Conservation (phyloP, 1,140 invertebrate species). For the Nasonia giraulti region DNA sequence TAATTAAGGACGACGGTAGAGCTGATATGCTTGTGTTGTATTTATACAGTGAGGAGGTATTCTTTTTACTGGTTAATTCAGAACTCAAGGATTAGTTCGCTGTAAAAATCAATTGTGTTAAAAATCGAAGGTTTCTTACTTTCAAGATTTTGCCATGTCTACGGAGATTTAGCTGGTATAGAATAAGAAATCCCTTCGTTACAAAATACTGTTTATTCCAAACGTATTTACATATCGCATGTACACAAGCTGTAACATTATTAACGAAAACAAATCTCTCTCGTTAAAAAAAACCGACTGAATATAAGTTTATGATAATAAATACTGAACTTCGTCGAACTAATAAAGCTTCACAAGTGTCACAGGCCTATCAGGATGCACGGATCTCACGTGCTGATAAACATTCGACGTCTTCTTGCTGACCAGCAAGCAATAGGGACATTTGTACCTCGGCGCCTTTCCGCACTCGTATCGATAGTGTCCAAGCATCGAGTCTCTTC, state of each 20-base stretch:
- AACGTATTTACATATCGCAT: background rate
- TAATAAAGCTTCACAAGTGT: conserved; percentile 54
- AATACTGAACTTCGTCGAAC: background rate
- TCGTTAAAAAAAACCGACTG: too few relatives aligned
- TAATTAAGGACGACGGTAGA: background rate
- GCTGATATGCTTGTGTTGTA: background rate
- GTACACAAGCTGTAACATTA: too few relatives aligned
- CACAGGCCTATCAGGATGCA: conserved; percentile 65
- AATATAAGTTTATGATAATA: too few relatives aligned
- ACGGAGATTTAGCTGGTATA: background rate
- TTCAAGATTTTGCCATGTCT: background rate
- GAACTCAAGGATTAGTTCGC: background rate
- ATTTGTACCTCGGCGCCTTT: conserved; percentile 77
- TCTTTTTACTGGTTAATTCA: background rate
- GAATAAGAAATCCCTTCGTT: background rate
- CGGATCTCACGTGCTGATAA: conserved; percentile 66
- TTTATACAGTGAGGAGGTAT: background rate
- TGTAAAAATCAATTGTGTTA: background rate
- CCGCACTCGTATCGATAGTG: conserved; percentile 76
- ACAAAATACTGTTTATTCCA: background rate
- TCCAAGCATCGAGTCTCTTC: conserved; percentile 67
- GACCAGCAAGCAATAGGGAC: conserved; percentile 72
- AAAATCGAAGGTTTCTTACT: background rate
- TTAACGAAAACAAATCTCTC: too few relatives aligned
- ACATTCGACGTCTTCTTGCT: conserved; percentile 70